Percentiles rank a stretch among this genome's conserved stretches.
These are phyloP conservation scores for Fundulus diaphanus DNA, from an alignment of 2,797 vertebrate genomes.

Conservation along the genomic window DNA sequence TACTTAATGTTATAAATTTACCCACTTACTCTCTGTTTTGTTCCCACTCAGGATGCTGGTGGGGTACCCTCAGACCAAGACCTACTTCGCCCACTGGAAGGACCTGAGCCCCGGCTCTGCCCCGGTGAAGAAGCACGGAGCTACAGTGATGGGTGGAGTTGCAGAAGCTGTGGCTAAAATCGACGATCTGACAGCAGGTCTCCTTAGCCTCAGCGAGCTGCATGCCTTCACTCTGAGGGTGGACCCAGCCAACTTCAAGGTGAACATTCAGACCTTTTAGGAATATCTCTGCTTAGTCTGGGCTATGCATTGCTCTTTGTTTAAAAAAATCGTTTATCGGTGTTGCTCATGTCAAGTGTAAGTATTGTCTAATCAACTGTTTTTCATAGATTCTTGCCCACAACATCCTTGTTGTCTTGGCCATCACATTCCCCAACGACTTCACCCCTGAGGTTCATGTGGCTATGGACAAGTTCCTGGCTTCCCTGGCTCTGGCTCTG, in stretches of 20 bases:
- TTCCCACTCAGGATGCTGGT: constrained; percentile 75
- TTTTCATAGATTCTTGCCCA: constrained; percentile 81
- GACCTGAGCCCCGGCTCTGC: constrained; percentile 78
- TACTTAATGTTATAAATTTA: not conserved
- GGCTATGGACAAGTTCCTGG: constrained; percentile 89
- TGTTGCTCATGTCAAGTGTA: not conserved
- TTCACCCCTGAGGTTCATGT: constrained; percentile 83
- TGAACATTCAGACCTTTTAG: constrained; percentile 4
- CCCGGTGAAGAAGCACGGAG: constrained; percentile 77
- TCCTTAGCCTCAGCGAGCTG: constrained; percentile 85
- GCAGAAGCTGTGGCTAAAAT: constrained; percentile 65
- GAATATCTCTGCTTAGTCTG: not conserved
- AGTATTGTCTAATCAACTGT: not conserved
- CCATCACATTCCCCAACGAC: constrained; percentile 53
- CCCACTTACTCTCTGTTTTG: fast-evolving
- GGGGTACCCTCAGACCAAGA: constrained; percentile 85
- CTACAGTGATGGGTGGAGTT: constrained; percentile 70
- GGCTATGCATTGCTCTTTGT: not conserved
- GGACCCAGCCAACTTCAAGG: constrained; percentile 91
- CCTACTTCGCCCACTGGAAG: constrained; percentile 87
- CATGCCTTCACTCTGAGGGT: constrained; percentile 87
- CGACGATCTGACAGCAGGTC: constrained; percentile 72
- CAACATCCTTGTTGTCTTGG: constrained; percentile 83
- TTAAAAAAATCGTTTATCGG: not conserved
- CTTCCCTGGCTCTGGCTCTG: constrained; percentile 76